A percentile compares a stretch with the other conserved stretches of the same genome.
These are phyloP conservation scores for Danaus melanippus DNA, from an alignment of 1,140 invertebrate genomes.

Conservation along the genomic window DNA sequence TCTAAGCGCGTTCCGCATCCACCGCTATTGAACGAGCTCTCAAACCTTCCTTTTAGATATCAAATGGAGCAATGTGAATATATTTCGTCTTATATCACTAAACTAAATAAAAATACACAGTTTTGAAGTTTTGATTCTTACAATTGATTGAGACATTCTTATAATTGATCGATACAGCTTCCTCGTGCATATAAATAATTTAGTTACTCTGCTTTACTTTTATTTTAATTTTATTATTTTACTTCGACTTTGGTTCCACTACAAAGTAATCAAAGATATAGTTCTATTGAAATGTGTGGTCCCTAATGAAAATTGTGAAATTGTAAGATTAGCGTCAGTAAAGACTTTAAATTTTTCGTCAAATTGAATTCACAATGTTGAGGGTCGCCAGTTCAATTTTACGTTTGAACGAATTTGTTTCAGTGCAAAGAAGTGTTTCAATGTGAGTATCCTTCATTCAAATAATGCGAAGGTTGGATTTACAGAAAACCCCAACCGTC, in stretches of 20 bases:
- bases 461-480: conserved; percentile 52
- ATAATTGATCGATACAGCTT: too few species aligned
- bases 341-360: conserved; percentile 49
- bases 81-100: background rate
- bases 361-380: conserved; percentile 56
- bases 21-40: conserved; percentile 36
- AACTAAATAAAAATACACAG: too few species aligned
- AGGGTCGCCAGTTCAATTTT: conserved; percentile 55
- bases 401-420: conserved; percentile 58
- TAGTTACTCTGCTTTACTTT: too few species aligned
- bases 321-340: too few species aligned
- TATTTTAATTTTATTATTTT: conserved; percentile 36
- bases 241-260: conserved; percentile 4
- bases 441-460: conserved; percentile 49
- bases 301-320: too few species aligned
- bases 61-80: conserved; percentile 25
- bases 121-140: too few species aligned
- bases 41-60: conserved; percentile 39
- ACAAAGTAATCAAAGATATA: too few species aligned
- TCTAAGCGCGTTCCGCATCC: conserved; percentile 48
- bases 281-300: too few species aligned
- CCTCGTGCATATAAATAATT: too few species aligned
- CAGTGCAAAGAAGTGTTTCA: conserved; percentile 57
- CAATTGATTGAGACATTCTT: too few species aligned
- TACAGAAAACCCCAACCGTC: conserved; percentile 34